A percentile compares a stretch with the other conserved stretches of the same genome.
These are phyloP conservation scores for Drosophila vallismaia DNA, from an alignment of 2,888 invertebrate genomes.

Conservation along the genomic window DNA sequence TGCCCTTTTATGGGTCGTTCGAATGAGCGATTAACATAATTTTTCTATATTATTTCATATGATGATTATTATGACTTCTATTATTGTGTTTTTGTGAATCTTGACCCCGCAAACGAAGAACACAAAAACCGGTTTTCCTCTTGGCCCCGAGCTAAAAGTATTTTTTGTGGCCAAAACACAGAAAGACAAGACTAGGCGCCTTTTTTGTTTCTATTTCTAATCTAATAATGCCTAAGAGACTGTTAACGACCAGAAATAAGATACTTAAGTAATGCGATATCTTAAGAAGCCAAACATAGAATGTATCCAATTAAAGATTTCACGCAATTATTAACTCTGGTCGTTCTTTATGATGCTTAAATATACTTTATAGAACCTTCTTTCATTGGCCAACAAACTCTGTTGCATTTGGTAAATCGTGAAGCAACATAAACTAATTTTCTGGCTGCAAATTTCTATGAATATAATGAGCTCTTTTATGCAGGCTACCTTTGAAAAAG, in stretches of 20 bases:
- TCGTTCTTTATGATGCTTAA: background rate
- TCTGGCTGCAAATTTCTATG: background rate
- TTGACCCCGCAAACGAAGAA: constrained; percentile 39
- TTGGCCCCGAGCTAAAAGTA: constrained; percentile 65
- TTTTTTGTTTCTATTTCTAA: constrained; percentile 46
- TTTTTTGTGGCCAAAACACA: constrained; percentile 35
- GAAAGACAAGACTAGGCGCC: constrained; percentile 7
- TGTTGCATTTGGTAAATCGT: background rate
- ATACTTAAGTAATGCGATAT: constrained; percentile 36
- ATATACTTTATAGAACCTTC: background rate
- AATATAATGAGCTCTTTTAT: constrained; percentile 1
- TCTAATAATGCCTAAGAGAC: constrained; percentile 47
- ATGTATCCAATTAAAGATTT: constrained; percentile 27
- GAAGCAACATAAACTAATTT: background rate
- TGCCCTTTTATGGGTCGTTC: constrained; percentile 51
- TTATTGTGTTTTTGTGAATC: constrained; percentile 41
- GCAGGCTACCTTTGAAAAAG: background rate
- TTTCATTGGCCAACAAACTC: background rate
- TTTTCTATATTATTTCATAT: constrained; percentile 64
- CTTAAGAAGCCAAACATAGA: constrained; percentile 8
- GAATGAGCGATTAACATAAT: constrained; percentile 64
- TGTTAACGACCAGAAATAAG: constrained; percentile 47
- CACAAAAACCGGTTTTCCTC: constrained; percentile 53
- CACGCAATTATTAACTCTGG: constrained; percentile 4
- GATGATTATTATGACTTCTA: constrained; percentile 56